These are phyloP conservation scores for Urocynchramus pylzowi DNA, from an alignment of 2,113 vertebrate species.

Conservation along the genomic window DNA sequence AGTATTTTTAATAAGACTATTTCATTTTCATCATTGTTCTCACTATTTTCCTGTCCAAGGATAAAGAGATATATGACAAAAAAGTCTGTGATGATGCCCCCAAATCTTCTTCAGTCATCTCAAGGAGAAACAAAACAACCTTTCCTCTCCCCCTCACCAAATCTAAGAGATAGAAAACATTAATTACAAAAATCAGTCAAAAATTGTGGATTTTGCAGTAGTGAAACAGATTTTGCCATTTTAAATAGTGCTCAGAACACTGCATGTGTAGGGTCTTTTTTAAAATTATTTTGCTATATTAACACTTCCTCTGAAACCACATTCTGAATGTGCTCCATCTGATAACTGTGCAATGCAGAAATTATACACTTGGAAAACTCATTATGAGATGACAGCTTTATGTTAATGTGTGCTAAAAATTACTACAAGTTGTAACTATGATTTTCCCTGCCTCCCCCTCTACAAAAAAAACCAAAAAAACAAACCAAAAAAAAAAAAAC, in stretches of 20 bases:
- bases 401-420: background rate
- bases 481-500: too few relatives aligned
- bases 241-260: background rate
- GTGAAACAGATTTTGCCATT: background rate
- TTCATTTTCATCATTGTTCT: background rate
- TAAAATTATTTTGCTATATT: background rate
- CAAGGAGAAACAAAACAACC: background rate
- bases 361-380: background rate
- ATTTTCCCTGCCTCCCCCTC: background rate
- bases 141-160: background rate
- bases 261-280: background rate
- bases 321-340: background rate
- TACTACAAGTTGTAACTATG: background rate
- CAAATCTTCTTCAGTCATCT: background rate
- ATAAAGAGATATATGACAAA: background rate
- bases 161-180: background rate
- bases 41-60: background rate
- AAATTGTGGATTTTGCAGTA: background rate
- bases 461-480: fast-evolving
- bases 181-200: background rate
- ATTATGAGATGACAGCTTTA: background rate
- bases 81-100: background rate
- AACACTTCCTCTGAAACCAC: background rate
- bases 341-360: background rate
- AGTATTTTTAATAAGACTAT: background rate